These are phyloP conservation scores for Triplophysa tibetana DNA, from an alignment of 2,113 vertebrate genomes.

Conservation along the genomic window DNA sequence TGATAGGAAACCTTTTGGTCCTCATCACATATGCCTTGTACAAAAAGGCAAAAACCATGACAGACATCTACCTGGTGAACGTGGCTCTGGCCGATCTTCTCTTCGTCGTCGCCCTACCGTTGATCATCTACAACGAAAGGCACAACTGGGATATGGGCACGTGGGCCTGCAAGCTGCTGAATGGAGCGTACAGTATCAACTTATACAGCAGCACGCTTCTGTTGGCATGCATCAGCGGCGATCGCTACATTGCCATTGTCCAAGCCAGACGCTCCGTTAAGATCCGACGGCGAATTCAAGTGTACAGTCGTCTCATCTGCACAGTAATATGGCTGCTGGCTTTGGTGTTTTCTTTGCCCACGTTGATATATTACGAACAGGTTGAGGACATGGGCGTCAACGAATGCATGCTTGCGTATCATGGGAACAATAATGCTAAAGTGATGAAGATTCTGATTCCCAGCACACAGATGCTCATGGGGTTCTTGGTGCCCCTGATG, in stretches of 20 bases:
- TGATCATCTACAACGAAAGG: conserved; percentile 78
- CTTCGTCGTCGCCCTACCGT: conserved; percentile 84
- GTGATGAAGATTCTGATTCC: conserved; percentile 79
- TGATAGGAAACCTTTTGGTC: conserved; percentile 86
- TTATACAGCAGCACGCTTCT: conserved; percentile 91
- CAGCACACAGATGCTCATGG: conserved; percentile 78
- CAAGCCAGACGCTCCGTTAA: conserved; percentile 82
- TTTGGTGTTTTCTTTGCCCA: conserved; percentile 72
- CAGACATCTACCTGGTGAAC: conserved; percentile 87
- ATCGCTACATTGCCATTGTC: conserved; percentile 90
- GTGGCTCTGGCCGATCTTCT: conserved; percentile 87
- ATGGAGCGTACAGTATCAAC: conserved; percentile 84
- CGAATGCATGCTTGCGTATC: conserved; percentile 76
- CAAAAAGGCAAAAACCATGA: conserved; percentile 86
- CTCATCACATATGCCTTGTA: conserved; percentile 85
- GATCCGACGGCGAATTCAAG: conserved; percentile 65
- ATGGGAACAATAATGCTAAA: conserved; percentile 46
- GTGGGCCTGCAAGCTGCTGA: conserved; percentile 77
- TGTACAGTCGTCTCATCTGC: conserved; percentile 77
- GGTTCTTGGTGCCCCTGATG: conserved; percentile 84
- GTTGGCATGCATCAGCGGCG: conserved; percentile 85
- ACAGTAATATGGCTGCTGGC: conserved; percentile 77
- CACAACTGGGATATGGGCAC: conserved; percentile 78
- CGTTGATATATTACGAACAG: conserved; percentile 69
- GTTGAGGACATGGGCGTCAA: rapidly evolving